Percentiles rank a stretch among this genome's conserved stretches.
phyloP scores from a whole-genome alignment of 2,113 vertebrate genomes.

The Ptyas mucosa region DNA sequence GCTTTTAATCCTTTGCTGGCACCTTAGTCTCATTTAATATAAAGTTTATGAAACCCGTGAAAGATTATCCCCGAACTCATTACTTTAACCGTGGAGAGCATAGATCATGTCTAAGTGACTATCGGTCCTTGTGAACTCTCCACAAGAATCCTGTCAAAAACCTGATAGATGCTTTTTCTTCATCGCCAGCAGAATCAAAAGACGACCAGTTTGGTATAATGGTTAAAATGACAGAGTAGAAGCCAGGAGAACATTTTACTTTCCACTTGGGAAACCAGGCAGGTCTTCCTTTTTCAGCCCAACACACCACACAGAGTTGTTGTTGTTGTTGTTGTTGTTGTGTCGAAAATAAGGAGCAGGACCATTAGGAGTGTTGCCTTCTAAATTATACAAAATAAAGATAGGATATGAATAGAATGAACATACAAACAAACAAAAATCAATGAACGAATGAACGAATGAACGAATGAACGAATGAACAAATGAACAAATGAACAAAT shows the following conservation, averaged over 20 bases:
- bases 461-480: no score
- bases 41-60: conserved; percentile 69
- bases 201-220: background rate
- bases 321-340: background rate
- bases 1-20: conserved; percentile 68
- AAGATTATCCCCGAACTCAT: conserved; percentile 75
- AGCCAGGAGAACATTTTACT: background rate
- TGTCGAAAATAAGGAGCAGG: background rate
- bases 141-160: conserved; percentile 52
- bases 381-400: background rate
- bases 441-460: no score
- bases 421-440: background rate
- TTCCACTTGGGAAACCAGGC: background rate
- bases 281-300: background rate
- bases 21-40: conserved; percentile 76
- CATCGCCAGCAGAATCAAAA: conserved; percentile 54
- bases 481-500: no score
- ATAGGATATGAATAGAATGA: background rate
- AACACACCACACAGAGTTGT: background rate
- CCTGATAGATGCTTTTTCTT: conserved; percentile 67
- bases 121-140: conserved; percentile 63
- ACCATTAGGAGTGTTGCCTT: background rate
- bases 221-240: background rate
- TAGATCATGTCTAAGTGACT: conserved; percentile 75
- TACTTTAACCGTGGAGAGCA: conserved; percentile 74